These are phyloP conservation scores for Caerostris extrusa DNA, from an alignment of 1,140 invertebrate genomes.

Conservation along the genomic window DNA sequence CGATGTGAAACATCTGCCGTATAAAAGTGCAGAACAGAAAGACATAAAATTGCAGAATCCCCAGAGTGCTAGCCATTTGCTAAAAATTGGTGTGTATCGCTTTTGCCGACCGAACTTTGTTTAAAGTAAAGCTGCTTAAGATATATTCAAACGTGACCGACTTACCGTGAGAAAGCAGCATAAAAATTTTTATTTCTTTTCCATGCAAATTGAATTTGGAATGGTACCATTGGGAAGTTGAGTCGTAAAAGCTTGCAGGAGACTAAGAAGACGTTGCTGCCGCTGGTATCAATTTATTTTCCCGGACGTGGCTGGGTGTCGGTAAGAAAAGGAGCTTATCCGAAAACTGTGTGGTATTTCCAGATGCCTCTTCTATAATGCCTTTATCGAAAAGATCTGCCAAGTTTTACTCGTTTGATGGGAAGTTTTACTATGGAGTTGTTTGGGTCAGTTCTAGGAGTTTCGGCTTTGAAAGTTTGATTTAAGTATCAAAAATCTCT, in stretches of 20 bases:
- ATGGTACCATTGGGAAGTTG: neutral
- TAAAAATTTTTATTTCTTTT: conserved; percentile 15
- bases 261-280: neutral
- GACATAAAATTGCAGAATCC: neutral
- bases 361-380: neutral
- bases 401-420: neutral
- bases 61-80: neutral
- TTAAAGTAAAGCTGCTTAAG: neutral
- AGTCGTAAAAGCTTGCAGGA: neutral
- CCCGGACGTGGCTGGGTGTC: neutral
- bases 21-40: no score
- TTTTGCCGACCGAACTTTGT: neutral
- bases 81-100: conserved; percentile 7
- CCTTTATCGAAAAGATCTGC: neutral
- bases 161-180: neutral
- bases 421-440: neutral
- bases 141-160: neutral
- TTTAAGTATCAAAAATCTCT: neutral
- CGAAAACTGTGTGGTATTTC: neutral
- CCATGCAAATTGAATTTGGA: conserved; percentile 11
- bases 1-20: conserved; percentile 20
- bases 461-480: neutral
- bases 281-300: neutral
- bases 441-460: no score
- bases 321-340: neutral